Base-by-base conservation (phyloP, 35 echinoderm and acorn worm species). In the Holothuria glaberrima region DNA sequence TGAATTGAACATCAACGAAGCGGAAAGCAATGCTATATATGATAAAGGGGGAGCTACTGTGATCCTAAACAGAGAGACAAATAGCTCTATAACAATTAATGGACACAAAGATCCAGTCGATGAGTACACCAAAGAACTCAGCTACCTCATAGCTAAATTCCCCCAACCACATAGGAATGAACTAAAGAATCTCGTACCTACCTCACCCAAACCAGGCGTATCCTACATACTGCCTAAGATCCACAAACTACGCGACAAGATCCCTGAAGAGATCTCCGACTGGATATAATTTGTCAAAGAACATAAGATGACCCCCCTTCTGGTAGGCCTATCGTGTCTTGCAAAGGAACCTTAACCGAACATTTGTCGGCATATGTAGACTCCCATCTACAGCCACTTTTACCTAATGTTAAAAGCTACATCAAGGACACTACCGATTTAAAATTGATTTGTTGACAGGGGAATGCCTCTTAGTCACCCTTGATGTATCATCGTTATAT, bases 391-490 rank as follows among this genome's bases (percentile, higher is more conserved):
- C 80, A 61, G 56, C 80, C 56, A 84, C 58, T 58, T 27, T 56
- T 61, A 32, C 7, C 2, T 36, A 83, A 45, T 59, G 54, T 46
- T 24, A 83, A 26, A 3, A 83, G 54, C 80, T 58, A 83, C 22
- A 57, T 52, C 14, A 52, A 83, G 26, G 80, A 58, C 80, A 83
- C 80, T 19, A 59, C 80, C 45, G 24, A 83, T 59, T 83, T 83
- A 27, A 20, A 26, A 12, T 58, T 17, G 19, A 59, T 9, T 28
- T 17, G 21, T 27, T 83, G 3, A 12, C 44, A 19, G 29, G 59
- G 56, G 54, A 45, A 50, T 28, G 29, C 41, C 58, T 84, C 13
- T 30, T 84, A 26, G 45, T 61, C 56, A 84, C 80, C 19, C 29
- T 84, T 30, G 80, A 84, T 27, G 80, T 84, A 0, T n/a, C 26